These are phyloP conservation scores for Druon quercuslanigerum DNA, from an alignment of 1,140 invertebrate genomes.

Conservation along the genomic window DNA sequence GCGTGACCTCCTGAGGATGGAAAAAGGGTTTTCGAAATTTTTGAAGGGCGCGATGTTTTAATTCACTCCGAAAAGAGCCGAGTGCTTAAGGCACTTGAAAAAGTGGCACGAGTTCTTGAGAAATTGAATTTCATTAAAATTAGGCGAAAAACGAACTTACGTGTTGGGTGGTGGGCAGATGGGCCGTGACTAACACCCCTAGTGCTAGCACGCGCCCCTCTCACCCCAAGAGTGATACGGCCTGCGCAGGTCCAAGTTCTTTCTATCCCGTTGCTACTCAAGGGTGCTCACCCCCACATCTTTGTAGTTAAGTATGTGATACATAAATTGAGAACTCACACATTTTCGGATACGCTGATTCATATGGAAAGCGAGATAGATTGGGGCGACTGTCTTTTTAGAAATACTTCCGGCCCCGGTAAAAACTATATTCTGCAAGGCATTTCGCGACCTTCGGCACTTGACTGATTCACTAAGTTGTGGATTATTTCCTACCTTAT, in stretches of 20 bases:
- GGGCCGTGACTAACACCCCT: slow-evolving; percentile 74
- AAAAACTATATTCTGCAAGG: not conserved
- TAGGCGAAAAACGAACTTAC: slow-evolving; percentile 65
- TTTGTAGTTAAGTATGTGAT: slow-evolving; percentile 30
- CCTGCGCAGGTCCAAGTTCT: slow-evolving; percentile 58
- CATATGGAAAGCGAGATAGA: slow-evolving; percentile 34
- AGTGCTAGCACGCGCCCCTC: slow-evolving; percentile 53
- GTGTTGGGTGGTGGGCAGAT: slow-evolving; percentile 71
- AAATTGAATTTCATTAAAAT: slow-evolving; percentile 28
- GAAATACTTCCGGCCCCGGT: not conserved
- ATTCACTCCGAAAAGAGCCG: not conserved
- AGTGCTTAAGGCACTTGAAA: slow-evolving; percentile 22
- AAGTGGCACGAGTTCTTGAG: slow-evolving; percentile 31
- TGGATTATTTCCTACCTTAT: not conserved
- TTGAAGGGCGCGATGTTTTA: not conserved
- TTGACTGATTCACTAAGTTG: not conserved
- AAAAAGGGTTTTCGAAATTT: slow-evolving; percentile 25
- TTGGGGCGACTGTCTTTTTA: not conserved
- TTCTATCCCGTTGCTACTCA: slow-evolving; percentile 35
- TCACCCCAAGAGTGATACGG: slow-evolving; percentile 51
- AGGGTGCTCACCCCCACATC: slow-evolving; percentile 41
- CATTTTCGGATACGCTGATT: slow-evolving; percentile 32
- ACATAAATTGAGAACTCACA: slow-evolving; percentile 35
- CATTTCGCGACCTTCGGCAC: not conserved
- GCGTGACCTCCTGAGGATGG: slow-evolving; percentile 14